Evolutionary conservation across 2,888 invertebrate species (phyloP).

Genomic region (Omphaloscelis lunosa): DNA sequence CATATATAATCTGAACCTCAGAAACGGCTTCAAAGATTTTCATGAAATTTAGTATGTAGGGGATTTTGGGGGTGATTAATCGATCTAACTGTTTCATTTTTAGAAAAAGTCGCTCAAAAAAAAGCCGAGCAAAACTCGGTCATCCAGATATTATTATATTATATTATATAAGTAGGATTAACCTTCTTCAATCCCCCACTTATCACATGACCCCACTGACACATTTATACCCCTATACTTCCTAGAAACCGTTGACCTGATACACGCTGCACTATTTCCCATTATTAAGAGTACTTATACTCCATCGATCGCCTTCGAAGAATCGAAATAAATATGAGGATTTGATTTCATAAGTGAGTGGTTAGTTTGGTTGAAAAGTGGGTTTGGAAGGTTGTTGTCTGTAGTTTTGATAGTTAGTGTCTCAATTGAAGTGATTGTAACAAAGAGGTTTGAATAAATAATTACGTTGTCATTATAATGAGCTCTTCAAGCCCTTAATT

Average conservation of each 20-base stretch:
- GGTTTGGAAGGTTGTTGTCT: too few relatives aligned
- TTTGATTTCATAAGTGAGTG: neutral
- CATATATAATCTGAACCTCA: too few relatives aligned
- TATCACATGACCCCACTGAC: neutral
- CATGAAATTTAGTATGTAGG: too few relatives aligned
- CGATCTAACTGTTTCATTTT: too few relatives aligned
- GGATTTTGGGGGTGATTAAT: too few relatives aligned
- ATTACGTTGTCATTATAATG: neutral
- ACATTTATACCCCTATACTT: neutral
- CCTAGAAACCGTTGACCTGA: slow-evolving; percentile 8
- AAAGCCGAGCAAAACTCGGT: too few relatives aligned
- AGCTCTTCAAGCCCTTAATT: too few relatives aligned
- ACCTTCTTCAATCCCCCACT: too few relatives aligned
- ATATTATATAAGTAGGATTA: neutral
- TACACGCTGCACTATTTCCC: slow-evolving; percentile 14
- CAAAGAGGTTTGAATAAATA: neutral
- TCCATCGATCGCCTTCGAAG: slow-evolving; percentile 11
- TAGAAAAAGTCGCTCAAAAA: too few relatives aligned
- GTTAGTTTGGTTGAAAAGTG: neutral
- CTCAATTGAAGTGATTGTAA: neutral
- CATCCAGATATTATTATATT: too few relatives aligned
- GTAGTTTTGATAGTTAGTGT: neutral
- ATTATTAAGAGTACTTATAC: neutral
- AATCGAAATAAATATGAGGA: slow-evolving; percentile 6
- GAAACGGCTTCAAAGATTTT: too few relatives aligned